Evolutionary conservation across 1,140 invertebrate species (phyloP).

Genomic region (Mactra quadrangularis): DNA sequence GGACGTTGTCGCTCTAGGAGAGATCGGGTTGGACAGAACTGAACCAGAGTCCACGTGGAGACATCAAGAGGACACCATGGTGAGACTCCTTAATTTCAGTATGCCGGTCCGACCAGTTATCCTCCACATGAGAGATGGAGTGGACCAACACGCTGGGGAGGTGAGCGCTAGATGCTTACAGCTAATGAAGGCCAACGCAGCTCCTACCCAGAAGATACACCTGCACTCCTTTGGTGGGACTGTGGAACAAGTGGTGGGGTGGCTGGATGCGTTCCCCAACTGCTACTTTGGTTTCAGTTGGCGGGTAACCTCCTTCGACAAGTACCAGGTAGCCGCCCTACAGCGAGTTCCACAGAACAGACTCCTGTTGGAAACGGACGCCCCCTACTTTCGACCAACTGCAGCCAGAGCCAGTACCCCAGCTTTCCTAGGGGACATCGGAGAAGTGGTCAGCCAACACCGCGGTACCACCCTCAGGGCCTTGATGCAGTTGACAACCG

Average conservation of each 20-base stretch:
- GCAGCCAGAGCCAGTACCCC: conserved; percentile 10
- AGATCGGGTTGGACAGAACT: conserved; percentile 31
- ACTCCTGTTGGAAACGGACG: conserved; percentile 15
- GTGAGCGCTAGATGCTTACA: conserved; percentile 20
- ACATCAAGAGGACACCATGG: conserved; percentile 4
- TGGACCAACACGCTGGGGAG: conserved; percentile 6
- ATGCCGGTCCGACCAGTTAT: conserved; percentile 36
- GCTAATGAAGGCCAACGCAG: conserved; percentile 9
- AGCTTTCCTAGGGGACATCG: conserved; percentile 3
- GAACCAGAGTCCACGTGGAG: background rate
- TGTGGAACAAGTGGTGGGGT: conserved; percentile 17
- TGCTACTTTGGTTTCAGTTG: conserved; percentile 18
- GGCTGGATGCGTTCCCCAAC: conserved; percentile 2
- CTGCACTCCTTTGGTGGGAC: conserved; percentile 33
- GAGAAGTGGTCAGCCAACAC: conserved; percentile 15
- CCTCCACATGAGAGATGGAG: background rate
- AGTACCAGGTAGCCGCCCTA: conserved; percentile 5
- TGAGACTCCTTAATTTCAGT: conserved; percentile 13
- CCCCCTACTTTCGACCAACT: conserved; percentile 17
- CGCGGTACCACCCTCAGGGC: background rate
- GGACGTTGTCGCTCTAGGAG: conserved; percentile 5
- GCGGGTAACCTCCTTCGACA: conserved; percentile 4
- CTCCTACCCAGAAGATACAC: conserved; percentile 26
- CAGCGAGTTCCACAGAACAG: conserved; percentile 4
- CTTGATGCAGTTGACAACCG: background rate